Conservation (phyloP, 2,888 invertebrate genomes). For the Thera britannica region DNA sequence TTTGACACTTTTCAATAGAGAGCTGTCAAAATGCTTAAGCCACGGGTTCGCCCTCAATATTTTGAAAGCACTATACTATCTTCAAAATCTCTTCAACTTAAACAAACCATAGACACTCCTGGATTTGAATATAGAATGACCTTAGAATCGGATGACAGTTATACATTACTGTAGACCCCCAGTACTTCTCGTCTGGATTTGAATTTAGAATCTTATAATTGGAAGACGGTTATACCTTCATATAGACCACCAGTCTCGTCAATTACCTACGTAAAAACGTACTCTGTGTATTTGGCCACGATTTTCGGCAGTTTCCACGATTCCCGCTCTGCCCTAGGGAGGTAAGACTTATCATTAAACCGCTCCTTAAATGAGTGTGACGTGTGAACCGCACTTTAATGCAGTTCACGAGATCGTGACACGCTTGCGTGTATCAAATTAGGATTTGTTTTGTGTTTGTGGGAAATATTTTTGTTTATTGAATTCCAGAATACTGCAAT, state of each 20-base stretch:
- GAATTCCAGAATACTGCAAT: neutral
- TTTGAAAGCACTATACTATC: no score
- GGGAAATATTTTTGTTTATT: conserved; percentile 14
- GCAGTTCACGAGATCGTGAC: conserved; percentile 27
- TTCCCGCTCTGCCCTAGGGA: conserved; percentile 27
- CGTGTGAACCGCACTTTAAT: conserved; percentile 28
- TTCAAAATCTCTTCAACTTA: no score
- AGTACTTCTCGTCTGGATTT: no score
- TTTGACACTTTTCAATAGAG: no score
- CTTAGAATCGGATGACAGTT: no score
- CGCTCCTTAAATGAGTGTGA: conserved; percentile 20
- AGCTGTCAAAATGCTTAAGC: no score
- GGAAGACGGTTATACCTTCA: no score
- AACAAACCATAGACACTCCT: no score
- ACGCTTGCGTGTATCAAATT: conserved; percentile 21
- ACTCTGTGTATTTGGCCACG: neutral
- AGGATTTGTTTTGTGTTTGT: conserved; percentile 23
- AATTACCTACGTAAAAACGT: neutral
- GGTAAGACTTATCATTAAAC: conserved; percentile 10
- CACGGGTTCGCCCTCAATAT: no score
- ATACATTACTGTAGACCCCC: no score
- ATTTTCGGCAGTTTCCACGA: conserved; percentile 21
- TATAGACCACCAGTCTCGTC: neutral
- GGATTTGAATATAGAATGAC: no score
- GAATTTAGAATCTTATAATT: no score